These are phyloP conservation scores for Fopius arisanus DNA, from an alignment of 1,140 invertebrate genomes.

Conservation along the genomic window DNA sequence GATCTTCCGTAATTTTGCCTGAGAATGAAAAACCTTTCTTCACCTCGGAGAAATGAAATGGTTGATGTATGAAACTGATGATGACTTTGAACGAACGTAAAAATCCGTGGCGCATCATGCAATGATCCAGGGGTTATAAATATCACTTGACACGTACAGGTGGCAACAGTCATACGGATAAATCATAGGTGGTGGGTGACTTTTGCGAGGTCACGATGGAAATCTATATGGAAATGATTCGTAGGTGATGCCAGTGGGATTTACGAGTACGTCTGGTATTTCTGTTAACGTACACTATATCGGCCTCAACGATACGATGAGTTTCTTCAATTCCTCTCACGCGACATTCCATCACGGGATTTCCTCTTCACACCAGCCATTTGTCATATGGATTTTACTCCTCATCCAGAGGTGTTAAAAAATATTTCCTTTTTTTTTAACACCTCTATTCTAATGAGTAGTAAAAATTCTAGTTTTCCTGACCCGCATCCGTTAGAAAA, in stretches of 20 bases:
- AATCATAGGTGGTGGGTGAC: slow-evolving; percentile 12
- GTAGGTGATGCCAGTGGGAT: slow-evolving; percentile 24
- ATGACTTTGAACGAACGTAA: too few species aligned
- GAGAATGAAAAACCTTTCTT: too few species aligned
- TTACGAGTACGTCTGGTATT: slow-evolving; percentile 32
- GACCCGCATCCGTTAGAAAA: too few species aligned
- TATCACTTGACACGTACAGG: slow-evolving; percentile 24
- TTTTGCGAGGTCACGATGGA: slow-evolving; percentile 20
- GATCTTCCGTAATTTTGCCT: too few species aligned
- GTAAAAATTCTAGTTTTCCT: too few species aligned
- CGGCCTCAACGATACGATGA: background rate
- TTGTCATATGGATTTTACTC: background rate
- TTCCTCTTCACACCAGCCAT: background rate
- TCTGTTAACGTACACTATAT: slow-evolving; percentile 1
- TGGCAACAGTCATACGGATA: background rate
- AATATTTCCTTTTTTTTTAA: too few species aligned
- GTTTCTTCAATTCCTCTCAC: slow-evolving; percentile 1
- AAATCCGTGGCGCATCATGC: background rate
- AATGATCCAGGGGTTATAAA: slow-evolving; percentile 23
- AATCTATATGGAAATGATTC: slow-evolving; percentile 49
- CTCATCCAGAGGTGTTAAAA: too few species aligned
- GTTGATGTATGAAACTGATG: too few species aligned
- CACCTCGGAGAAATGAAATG: too few species aligned
- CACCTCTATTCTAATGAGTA: too few species aligned
- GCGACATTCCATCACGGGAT: slow-evolving; percentile 5